Percentiles rank a stretch among this genome's conserved stretches.
Evolutionary conservation across 1,140 invertebrate species (phyloP).

Genomic region (Dendrolimus kikuchii): DNA sequence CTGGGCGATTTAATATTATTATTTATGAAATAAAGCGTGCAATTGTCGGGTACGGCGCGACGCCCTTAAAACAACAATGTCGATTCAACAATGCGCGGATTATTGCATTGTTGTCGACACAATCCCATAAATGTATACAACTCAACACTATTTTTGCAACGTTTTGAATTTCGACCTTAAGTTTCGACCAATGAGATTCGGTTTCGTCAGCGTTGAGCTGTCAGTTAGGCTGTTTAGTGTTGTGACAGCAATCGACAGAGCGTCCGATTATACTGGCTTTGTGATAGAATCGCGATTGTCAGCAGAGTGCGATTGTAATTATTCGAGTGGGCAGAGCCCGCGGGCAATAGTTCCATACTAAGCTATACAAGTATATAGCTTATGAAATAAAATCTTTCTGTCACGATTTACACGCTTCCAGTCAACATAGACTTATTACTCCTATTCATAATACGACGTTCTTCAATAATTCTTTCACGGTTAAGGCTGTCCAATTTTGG

Average conservation of each 20-base stretch:
- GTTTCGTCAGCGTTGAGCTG: constrained; percentile 18
- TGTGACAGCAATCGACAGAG: constrained; percentile 44
- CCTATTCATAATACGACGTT: too few relatives aligned
- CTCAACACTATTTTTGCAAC: constrained; percentile 32
- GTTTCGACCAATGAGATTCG: constrained; percentile 26
- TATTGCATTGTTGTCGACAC: constrained; percentile 64
- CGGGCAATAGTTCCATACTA: constrained; percentile 46
- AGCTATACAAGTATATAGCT: constrained; percentile 6
- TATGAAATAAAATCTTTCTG: too few relatives aligned
- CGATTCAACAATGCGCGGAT: constrained; percentile 65
- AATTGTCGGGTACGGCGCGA: constrained; percentile 57
- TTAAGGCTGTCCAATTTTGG: too few relatives aligned
- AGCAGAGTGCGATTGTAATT: constrained; percentile 68
- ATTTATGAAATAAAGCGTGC: constrained; percentile 69
- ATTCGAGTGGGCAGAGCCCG: constrained; percentile 53
- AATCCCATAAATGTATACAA: constrained; percentile 46
- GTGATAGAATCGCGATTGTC: constrained; percentile 66
- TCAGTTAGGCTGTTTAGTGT: constrained; percentile 32
- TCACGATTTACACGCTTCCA: too few relatives aligned
- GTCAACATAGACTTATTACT: too few relatives aligned
- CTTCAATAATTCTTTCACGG: too few relatives aligned
- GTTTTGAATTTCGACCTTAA: constrained; percentile 12
- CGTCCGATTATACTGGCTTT: constrained; percentile 68
- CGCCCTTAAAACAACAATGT: constrained; percentile 71
- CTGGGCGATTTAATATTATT: constrained; percentile 65